Conservation (phyloP, 1,140 invertebrate genomes). For the Pseudomyrmex concolor region DNA sequence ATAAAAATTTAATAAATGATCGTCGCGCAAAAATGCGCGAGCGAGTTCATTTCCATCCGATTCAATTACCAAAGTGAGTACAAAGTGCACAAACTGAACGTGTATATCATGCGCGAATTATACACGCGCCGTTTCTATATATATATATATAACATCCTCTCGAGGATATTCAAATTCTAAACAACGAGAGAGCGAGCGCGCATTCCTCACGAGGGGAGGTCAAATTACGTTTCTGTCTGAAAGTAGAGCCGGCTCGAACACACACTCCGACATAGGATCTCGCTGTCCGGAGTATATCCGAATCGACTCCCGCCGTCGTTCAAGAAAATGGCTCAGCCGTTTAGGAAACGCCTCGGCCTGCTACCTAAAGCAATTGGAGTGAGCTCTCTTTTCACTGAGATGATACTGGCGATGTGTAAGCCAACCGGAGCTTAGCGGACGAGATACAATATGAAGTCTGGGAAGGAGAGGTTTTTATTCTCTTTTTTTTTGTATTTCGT, state of each 20-base stretch:
- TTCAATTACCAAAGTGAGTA: background rate
- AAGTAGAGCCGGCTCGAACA: constrained; percentile 35
- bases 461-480: background rate
- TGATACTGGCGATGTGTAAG: constrained; percentile 49
- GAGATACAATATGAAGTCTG: constrained; percentile 46
- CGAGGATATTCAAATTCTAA: constrained; percentile 10
- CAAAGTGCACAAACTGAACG: too few relatives aligned
- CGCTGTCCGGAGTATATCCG: constrained; percentile 31
- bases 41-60: background rate
- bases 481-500: background rate
- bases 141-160: too few relatives aligned
- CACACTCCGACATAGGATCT: constrained; percentile 35
- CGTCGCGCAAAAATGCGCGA: background rate
- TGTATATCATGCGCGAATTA: too few relatives aligned
- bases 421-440: constrained; percentile 1
- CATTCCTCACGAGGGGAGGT: background rate
- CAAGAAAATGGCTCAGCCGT: constrained; percentile 52
- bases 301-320: constrained; percentile 58
- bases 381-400: constrained; percentile 57
- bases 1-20: too few relatives aligned
- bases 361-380: constrained; percentile 63
- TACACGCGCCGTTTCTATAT: too few relatives aligned
- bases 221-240: constrained; percentile 38
- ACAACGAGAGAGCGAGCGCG: background rate
- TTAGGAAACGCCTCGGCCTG: constrained; percentile 50